Percentiles rank a stretch among this genome's conserved stretches.
phyloP scores from a whole-genome alignment of 2,888 invertebrate genomes.

The Drosophila stalkeri region DNA sequence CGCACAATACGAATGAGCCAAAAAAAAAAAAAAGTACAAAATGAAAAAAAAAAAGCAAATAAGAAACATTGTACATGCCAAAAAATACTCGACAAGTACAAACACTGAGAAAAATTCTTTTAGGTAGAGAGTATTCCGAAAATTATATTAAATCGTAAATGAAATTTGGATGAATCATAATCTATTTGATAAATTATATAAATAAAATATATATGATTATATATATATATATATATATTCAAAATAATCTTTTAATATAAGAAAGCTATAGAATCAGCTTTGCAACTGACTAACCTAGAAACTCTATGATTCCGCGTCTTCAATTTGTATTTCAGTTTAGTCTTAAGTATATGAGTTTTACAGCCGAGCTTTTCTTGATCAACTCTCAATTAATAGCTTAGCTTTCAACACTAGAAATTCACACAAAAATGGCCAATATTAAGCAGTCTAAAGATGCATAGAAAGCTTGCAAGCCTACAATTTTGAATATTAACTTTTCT shows the following conservation, averaged over 20 bases:
- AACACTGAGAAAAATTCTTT: constrained; percentile 30
- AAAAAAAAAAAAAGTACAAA: constrained; percentile 40
- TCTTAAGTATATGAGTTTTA: not conserved
- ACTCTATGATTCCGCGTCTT: no score
- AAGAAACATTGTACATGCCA: constrained; percentile 39
- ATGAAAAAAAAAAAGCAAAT: constrained; percentile 38
- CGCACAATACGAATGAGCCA: constrained; percentile 58
- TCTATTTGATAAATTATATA: no score
- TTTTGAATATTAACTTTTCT: not conserved
- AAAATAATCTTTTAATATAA: no score
- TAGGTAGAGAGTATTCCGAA: not conserved
- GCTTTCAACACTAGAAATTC: not conserved
- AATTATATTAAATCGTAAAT: not conserved
- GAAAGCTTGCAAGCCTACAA: not conserved
- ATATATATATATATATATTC: no score
- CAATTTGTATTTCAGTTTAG: no score
- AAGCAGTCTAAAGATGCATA: not conserved
- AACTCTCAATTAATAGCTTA: not conserved
- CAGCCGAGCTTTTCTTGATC: not conserved
- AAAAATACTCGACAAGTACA: constrained; percentile 54
- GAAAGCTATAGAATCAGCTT: not conserved
- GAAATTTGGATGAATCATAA: no score
- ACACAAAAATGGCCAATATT: no score
- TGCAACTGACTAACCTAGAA: no score
- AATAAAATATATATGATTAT: no score